A percentile compares a stretch with the other conserved stretches of the same genome.
phyloP scores from a whole-genome alignment of 2,888 invertebrate genomes.

The Boloria selene region DNA sequence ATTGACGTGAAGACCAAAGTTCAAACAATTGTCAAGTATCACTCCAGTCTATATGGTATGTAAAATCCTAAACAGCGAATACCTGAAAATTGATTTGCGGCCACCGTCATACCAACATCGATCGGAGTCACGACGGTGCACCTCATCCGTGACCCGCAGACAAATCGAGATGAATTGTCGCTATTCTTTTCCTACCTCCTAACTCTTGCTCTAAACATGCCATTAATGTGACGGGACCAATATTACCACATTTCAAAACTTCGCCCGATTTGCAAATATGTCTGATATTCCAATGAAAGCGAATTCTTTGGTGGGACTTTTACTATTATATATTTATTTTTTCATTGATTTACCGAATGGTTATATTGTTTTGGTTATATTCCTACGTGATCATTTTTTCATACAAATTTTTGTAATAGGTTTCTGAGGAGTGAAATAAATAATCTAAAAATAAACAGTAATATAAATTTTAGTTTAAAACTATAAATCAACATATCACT shows the following conservation, averaged over 20 bases:
- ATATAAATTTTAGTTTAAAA: too few relatives aligned
- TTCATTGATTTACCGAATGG: not conserved
- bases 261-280: conserved; percentile 45
- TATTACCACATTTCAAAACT: conserved; percentile 56
- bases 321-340: not conserved
- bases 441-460: too few relatives aligned
- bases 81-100: conserved; percentile 34
- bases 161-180: conserved; percentile 79
- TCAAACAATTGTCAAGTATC: not conserved
- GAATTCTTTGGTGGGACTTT: not conserved
- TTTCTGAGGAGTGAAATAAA: too few relatives aligned
- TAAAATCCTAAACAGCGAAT: conserved; percentile 29
- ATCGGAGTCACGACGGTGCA: conserved; percentile 64
- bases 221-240: conserved; percentile 52
- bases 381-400: too few relatives aligned
- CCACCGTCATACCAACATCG: conserved; percentile 41
- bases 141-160: conserved; percentile 69
- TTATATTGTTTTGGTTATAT: too few relatives aligned
- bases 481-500: too few relatives aligned
- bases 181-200: conserved; percentile 59
- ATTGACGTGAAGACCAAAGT: too few relatives aligned
- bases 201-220: conserved; percentile 43
- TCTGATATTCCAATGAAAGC: conserved; percentile 3
- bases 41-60: not conserved
- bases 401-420: too few relatives aligned